Evolutionary conservation across 2,888 invertebrate genomes (phyloP).

Genomic region (Dione vanillae): DNA sequence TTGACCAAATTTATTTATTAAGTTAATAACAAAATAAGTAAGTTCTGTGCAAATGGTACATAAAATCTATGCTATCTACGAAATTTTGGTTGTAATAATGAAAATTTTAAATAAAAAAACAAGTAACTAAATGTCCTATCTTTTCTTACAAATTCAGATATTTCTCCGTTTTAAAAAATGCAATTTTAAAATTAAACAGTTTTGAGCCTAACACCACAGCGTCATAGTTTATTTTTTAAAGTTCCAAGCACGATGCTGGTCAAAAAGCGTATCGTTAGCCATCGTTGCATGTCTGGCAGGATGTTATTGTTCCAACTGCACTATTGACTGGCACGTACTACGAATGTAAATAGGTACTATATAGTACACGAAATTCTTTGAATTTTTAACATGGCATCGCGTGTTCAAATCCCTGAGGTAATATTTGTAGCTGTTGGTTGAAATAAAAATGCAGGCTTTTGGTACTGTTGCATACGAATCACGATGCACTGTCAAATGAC

Average conservation of each 20-base stretch:
- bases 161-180: neutral
- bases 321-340: constrained; percentile 34
- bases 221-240: neutral
- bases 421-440: neutral
- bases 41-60: too few species aligned
- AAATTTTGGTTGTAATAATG: too few species aligned
- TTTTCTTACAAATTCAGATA: neutral
- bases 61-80: too few species aligned
- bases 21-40: too few species aligned
- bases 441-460: neutral
- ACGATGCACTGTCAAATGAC: neutral
- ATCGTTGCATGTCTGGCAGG: constrained; percentile 45
- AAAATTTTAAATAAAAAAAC: too few species aligned
- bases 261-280: constrained; percentile 40
- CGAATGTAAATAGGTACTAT: constrained; percentile 17
- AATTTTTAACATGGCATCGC: constrained; percentile 1
- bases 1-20: too few species aligned
- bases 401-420: constrained; percentile 5
- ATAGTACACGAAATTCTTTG: constrained; percentile 15
- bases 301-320: constrained; percentile 44
- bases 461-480: neutral
- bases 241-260: constrained; percentile 25
- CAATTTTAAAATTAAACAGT: neutral
- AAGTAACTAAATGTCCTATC: neutral
- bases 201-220: neutral